These are phyloP conservation scores for Illadopsis cleaveri DNA, from an alignment of 2,113 vertebrate genomes.

Conservation along the genomic window DNA sequence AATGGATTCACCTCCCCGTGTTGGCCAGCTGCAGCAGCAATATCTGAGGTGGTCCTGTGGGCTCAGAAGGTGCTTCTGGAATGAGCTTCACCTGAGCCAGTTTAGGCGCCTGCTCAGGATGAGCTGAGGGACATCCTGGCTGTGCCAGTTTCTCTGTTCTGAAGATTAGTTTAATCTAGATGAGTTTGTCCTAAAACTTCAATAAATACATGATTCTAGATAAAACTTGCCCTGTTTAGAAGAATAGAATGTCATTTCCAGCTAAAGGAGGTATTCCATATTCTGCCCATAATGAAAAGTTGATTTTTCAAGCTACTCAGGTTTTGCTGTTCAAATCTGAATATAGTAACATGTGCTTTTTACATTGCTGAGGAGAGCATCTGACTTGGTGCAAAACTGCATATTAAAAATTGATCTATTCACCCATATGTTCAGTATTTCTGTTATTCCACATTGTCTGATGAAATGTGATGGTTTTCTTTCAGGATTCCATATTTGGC, in stretches of 20 bases:
- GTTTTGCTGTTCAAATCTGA: neutral
- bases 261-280: neutral
- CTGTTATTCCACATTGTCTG: neutral
- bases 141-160: neutral
- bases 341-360: neutral
- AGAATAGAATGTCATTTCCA: neutral
- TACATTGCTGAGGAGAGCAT: neutral
- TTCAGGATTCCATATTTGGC: constrained; percentile 55
- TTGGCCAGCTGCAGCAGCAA: neutral
- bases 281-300: neutral
- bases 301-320: neutral
- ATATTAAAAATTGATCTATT: neutral
- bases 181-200: neutral
- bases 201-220: neutral
- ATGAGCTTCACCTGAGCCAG: fast-evolving
- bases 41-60: neutral
- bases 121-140: neutral
- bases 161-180: neutral
- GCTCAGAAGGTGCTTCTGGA: fast-evolving
- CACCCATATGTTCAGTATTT: neutral
- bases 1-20: fast-evolving
- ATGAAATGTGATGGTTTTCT: neutral
- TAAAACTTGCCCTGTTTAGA: neutral
- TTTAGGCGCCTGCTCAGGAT: fast-evolving
- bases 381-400: neutral